Percentiles rank a stretch among this genome's conserved stretches.
Evolutionary conservation across 1,140 invertebrate species (phyloP).

Genomic region (Helicoverpa zea): DNA sequence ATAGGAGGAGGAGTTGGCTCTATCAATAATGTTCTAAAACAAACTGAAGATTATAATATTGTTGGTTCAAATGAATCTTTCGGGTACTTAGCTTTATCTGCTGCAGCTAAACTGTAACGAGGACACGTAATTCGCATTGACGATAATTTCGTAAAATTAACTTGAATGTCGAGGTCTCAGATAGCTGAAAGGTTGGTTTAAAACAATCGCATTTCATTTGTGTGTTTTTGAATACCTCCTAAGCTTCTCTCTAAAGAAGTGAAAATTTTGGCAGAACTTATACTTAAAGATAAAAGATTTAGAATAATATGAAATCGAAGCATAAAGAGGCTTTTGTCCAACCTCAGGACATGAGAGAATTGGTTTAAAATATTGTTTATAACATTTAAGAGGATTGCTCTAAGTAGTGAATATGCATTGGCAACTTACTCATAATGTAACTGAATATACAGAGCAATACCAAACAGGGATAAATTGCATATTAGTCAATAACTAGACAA

Average conservation of each 20-base stretch:
- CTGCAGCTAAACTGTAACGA: conserved; percentile 15
- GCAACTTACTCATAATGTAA: no score
- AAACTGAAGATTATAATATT: conserved; percentile 20
- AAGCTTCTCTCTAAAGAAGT: background rate
- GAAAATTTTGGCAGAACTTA: no score
- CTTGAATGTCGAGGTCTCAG: conserved; percentile 8
- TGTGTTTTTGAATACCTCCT: background rate
- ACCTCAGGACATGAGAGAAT: no score
- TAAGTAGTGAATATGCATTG: no score
- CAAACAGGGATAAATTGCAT: background rate
- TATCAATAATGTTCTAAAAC: conserved; percentile 11
- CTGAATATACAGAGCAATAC: background rate
- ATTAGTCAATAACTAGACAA: background rate
- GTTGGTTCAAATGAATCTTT: conserved; percentile 25
- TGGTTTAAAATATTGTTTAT: no score
- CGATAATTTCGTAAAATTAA: conserved; percentile 9
- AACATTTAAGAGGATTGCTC: no score
- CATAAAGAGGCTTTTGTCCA: no score
- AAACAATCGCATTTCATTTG: background rate
- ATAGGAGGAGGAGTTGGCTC: background rate
- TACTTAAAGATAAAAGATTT: no score
- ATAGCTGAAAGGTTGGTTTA: background rate
- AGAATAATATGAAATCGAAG: no score
- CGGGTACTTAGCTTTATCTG: conserved; percentile 24
- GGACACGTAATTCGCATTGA: conserved; percentile 20